Evolutionary conservation across 1,140 invertebrate species (phyloP), one percentile per base, ranked within the genome.

Genomic region (Drosophila guanche): DNA sequence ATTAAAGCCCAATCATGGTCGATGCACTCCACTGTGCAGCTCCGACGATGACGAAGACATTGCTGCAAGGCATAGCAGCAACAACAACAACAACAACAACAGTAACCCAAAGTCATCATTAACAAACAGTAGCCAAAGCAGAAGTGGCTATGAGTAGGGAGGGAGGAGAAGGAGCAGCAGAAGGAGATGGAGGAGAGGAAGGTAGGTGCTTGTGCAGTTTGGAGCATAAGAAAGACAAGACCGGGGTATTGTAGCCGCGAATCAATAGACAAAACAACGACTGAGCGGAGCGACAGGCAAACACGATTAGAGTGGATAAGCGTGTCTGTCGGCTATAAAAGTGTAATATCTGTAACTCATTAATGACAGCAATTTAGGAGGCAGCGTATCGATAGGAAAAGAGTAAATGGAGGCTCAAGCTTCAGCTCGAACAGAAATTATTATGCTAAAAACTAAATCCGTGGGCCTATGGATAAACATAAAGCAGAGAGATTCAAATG

Each of bases 271-370:
- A 37, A 37, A 46, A 27, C 29, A 4, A 33, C 14, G 16, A 20
- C 16, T 20, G 16, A 53, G 27, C 8, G 10, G 2, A 20, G 16
- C 25, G 5, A 46, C 52, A 25, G 46, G 27, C 23, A 69, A 56
- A 81, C 83, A 88, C 83, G 81, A 86, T 86, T 88, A 81, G 78
- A 88, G 83, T 88, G 83, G 83, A 88, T 88, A 88, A 88, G 83
- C 83, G 83, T 88, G 84, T 88, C 83, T 88, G 83, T 46, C 59
- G 63, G 83, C 84, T 76, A 88, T 88, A 88, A 88, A 86, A 88
- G 83, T 88, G 83, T 88, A 86, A 88, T 86, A 86, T 86, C 83
- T 86, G 83, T 86, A 88, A 88, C 83, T 88, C 78, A 79, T 83
- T 88, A 88, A 89, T 81, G 83, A 88, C 83, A 88, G 83, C 76